Evolutionary conservation across 2,113 vertebrate genomes (phyloP).

Genomic region (Mus spicilegus): DNA sequence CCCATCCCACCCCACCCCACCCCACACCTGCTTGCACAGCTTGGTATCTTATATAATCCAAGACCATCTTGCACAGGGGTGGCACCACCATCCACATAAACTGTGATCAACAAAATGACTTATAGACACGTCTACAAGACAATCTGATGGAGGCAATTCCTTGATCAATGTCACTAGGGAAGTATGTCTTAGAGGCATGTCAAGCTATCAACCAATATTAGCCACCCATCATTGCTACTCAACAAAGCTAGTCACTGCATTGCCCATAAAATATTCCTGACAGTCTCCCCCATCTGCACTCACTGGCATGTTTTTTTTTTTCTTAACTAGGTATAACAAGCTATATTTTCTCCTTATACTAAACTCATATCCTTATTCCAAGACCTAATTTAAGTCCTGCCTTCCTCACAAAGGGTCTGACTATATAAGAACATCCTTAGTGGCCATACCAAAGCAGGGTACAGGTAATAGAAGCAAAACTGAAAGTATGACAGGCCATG

Average conservation of each 20-base stretch:
- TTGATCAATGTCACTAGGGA: background rate
- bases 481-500: background rate
- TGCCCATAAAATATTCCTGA: background rate
- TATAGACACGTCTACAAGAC: background rate
- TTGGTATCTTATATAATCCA: background rate
- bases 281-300: background rate
- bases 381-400: constrained; percentile 42
- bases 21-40: too few species aligned
- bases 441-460: background rate
- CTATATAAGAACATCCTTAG: background rate
- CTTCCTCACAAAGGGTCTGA: background rate
- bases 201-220: background rate
- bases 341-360: background rate
- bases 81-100: background rate
- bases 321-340: background rate
- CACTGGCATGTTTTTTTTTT: constrained; percentile 1
- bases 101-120: background rate
- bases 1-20: too few species aligned
- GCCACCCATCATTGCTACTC: background rate
- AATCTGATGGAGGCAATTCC: background rate
- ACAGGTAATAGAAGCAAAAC: background rate
- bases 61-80: background rate
- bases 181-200: background rate
- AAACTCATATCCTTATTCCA: constrained; percentile 25
- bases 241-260: background rate